Conservation (phyloP, 2,113 vertebrate genomes). For the Zapus hudsonius region DNA sequence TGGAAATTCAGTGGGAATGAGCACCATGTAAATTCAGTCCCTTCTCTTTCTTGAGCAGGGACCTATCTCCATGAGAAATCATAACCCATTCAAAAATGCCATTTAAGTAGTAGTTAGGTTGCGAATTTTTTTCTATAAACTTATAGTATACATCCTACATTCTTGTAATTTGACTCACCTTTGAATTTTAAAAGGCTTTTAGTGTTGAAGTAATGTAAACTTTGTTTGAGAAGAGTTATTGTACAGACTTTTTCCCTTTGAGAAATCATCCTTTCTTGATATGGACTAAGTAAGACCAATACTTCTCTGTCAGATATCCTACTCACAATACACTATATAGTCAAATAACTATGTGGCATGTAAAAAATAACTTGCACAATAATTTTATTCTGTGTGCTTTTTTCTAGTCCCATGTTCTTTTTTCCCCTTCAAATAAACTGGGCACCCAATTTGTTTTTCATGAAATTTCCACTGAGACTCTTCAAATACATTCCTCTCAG, state of each 20-base stretch:
- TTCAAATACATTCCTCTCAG: slow-evolving; percentile 78
- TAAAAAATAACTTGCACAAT: slow-evolving; percentile 41
- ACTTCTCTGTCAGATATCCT: slow-evolving; percentile 45
- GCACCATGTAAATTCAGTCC: no score
- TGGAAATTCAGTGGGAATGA: no score
- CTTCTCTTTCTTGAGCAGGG: no score
- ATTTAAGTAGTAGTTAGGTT: not conserved
- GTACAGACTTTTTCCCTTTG: not conserved
- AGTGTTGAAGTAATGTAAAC: not conserved
- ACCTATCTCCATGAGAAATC: not conserved
- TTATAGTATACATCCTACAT: not conserved
- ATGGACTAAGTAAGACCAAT: slow-evolving; percentile 9
- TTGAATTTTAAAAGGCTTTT: not conserved
- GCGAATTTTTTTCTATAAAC: slow-evolving; percentile 14
- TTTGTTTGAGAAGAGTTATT: not conserved
- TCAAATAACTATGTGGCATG: slow-evolving; percentile 13
- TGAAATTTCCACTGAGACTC: slow-evolving; percentile 77
- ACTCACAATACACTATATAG: not conserved
- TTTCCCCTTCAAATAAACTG: slow-evolving; percentile 1
- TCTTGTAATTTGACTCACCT: not conserved
- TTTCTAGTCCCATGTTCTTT: not conserved
- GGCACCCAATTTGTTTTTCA: slow-evolving; percentile 67
- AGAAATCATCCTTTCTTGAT: not conserved
- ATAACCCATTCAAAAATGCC: not conserved
- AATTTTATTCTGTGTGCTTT: slow-evolving; percentile 12